Base-by-base conservation (phyloP, 2,797 vertebrate species). In the Lagocephalus sceleratus region DNA sequence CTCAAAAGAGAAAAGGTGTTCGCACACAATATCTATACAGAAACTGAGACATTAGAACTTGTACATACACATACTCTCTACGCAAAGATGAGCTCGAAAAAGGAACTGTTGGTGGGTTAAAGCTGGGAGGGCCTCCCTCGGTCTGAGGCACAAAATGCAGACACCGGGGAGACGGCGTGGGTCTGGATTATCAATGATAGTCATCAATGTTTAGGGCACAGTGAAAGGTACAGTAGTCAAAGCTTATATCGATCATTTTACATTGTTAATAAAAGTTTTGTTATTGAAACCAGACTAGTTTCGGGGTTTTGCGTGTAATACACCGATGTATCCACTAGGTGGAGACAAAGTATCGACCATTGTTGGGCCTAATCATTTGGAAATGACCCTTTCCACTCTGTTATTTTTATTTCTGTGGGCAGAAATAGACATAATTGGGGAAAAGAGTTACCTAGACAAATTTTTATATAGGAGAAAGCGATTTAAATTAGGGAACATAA, bases 191-290 rank as follows among this genome's bases (percentile, higher is more conserved):
- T 88, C 81, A 85, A 82, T 81, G 76, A 87, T 90, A 89, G 81
- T 91, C 84, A 85, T 91, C 86, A 84, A 79, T 91, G 88, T 91
- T 89, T 83, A 92, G 88, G 92, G 92, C 92, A 94, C 92, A 90
- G 87, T 84, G 87, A 86, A 35, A 91, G 87, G 87, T 88, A 92
- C 85, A 82, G 87, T 90, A 90, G 85, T 92, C 68, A 85, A 73
- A 87, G 79, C 79, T 82, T 79, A 87, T 57, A 90, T 68, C 91
- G 81, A 71, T 89, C 86, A 87, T 91, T 92, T 92, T 91, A 90
- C 89, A 90, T 91, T 89, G 87, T 88, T 90, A 92, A 91, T 91
- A 90, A 91, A 91, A 84, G 83, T 86, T 90, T 91, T 90, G 85
- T 91, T 89, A 89, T 85, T 83, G 70, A 90, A 89, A 86, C 44